Evolutionary conservation across 1,140 invertebrate genomes (phyloP).

Genomic region (Dolichoris vasculosae): DNA sequence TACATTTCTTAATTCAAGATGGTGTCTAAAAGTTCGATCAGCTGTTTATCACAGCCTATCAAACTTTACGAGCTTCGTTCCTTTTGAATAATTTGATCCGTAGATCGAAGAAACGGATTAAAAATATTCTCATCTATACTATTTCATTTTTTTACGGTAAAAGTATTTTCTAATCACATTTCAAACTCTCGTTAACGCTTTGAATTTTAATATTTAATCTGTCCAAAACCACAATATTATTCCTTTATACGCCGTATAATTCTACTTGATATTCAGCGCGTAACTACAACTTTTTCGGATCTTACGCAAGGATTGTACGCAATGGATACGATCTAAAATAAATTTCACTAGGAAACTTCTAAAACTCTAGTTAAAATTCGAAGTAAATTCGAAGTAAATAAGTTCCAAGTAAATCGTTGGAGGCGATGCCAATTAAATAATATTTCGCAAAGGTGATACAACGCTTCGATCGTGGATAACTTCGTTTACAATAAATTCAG

Average conservation of each 20-base stretch:
- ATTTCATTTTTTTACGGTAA: neutral
- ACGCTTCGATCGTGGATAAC: neutral
- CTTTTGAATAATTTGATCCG: neutral
- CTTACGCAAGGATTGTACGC: neutral
- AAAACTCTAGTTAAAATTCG: neutral
- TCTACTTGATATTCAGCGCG: neutral
- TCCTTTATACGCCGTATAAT: neutral
- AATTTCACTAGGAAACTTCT: neutral
- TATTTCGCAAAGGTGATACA: neutral
- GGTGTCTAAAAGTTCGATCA: neutral
- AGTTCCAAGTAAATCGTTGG: neutral
- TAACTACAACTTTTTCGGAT: no score
- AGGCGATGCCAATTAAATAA: neutral
- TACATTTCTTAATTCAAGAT: neutral
- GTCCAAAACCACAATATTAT: neutral
- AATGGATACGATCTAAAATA: neutral
- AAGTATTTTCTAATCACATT: slow-evolving; percentile 26
- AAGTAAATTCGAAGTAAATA: no score
- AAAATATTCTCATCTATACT: slow-evolving; percentile 26
- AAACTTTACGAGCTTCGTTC: neutral
- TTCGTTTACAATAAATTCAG: neutral
- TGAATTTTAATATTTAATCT: neutral
- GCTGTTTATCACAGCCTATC: slow-evolving; percentile 43
- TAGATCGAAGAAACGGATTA: slow-evolving; percentile 9
- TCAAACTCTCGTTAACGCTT: neutral